Conservation (phyloP, 1,140 invertebrate species). For the Hyles euphorbiae region DNA sequence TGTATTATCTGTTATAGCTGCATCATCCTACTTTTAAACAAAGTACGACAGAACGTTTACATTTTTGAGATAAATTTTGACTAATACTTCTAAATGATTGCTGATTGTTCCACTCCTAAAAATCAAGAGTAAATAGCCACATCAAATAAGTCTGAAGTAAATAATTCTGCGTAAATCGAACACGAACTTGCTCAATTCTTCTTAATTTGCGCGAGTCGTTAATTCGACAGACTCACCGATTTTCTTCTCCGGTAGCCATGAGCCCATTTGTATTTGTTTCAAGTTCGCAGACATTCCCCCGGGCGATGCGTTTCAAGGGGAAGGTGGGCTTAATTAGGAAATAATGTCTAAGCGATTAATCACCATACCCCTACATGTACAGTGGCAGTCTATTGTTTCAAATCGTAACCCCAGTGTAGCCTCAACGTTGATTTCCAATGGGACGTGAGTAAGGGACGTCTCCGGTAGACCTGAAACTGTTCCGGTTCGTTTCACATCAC, state of each 20-base stretch:
- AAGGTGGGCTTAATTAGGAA: constrained; percentile 69
- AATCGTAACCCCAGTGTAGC: constrained; percentile 21
- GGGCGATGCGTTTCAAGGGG: constrained; percentile 40
- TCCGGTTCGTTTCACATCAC: constrained; percentile 55
- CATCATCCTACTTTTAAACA: too few species aligned
- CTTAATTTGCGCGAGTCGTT: constrained; percentile 32
- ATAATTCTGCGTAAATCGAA: too few species aligned
- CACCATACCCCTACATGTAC: constrained; percentile 40
- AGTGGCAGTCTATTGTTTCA: constrained; percentile 29
- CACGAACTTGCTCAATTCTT: constrained; percentile 7
- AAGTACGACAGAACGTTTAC: too few species aligned
- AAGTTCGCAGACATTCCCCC: constrained; percentile 39
- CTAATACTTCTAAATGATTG: too few species aligned
- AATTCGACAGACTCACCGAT: constrained; percentile 44
- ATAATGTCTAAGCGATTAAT: constrained; percentile 70
- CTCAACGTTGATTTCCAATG: constrained; percentile 55
- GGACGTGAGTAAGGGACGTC: constrained; percentile 42
- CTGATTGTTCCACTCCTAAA: too few species aligned
- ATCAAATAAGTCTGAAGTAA: too few species aligned
- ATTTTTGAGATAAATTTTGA: too few species aligned
- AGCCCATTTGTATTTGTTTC: constrained; percentile 40
- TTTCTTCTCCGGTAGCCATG: constrained; percentile 26
- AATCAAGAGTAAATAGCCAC: too few species aligned
- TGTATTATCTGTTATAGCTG: too few species aligned
- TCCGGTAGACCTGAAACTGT: constrained; percentile 57